Percentiles rank a stretch among this genome's conserved stretches.
These are phyloP conservation scores for Malurus cyaneus DNA, from an alignment of 2,113 vertebrate species.

Conservation along the genomic window DNA sequence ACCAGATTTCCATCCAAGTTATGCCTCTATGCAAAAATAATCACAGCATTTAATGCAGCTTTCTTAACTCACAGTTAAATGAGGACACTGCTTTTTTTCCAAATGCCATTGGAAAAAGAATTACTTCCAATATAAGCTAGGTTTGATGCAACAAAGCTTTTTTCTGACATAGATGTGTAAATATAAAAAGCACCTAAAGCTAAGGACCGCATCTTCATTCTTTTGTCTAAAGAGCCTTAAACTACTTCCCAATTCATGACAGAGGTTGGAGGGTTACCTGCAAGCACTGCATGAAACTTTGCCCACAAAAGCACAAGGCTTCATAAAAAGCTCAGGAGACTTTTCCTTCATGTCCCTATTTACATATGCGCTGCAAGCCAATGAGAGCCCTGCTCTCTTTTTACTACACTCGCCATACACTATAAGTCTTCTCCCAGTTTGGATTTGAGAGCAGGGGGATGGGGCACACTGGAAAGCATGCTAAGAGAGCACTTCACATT, in stretches of 20 bases:
- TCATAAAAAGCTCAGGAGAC: neutral
- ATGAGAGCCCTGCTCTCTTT: neutral
- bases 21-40: neutral
- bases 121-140: neutral
- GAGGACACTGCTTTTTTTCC: fast-evolving
- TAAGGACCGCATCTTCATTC: neutral
- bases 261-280: neutral
- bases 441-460: neutral
- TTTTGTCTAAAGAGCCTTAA: neutral
- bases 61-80: neutral
- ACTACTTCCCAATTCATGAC: neutral
- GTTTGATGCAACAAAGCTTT: neutral
- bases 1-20: neutral
- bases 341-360: neutral
- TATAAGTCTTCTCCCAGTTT: neutral
- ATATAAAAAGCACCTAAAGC: neutral
- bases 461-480: neutral
- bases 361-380: neutral
- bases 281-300: neutral
- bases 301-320: neutral
- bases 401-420: neutral
- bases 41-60: neutral
- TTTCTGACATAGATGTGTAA: neutral
- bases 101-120: neutral
- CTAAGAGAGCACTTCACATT: neutral